phyloP scores from a whole-genome alignment of 2,113 vertebrate species.

The Hemiscyllium ocellatum region DNA sequence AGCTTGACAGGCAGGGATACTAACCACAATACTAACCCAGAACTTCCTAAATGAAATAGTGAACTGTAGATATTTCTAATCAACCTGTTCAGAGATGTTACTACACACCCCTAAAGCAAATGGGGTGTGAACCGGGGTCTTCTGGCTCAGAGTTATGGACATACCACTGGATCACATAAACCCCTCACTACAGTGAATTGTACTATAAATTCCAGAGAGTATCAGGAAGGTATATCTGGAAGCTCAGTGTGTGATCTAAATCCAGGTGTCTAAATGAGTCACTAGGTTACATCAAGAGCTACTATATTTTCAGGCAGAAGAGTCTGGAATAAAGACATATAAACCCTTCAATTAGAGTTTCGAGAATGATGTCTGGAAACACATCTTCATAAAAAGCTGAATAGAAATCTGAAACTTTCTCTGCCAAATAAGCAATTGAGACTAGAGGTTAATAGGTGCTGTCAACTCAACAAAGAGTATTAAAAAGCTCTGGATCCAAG shows the following conservation, averaged over 20 bases:
- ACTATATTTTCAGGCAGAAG: neutral
- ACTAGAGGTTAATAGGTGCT: neutral
- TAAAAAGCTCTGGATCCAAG: neutral
- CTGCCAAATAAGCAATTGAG: neutral
- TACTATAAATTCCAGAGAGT: too few species aligned
- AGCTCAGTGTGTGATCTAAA: neutral
- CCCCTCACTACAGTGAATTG: too few species aligned
- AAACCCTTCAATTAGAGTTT: neutral
- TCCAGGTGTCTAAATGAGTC: neutral
- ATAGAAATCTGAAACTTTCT: neutral
- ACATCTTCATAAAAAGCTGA: neutral
- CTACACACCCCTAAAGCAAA: too few species aligned
- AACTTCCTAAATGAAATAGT: too few species aligned
- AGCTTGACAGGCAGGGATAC: too few species aligned
- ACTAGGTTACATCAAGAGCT: neutral
- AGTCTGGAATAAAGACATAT: neutral
- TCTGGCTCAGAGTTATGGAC: too few species aligned
- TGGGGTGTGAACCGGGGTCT: too few species aligned
- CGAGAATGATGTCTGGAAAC: neutral
- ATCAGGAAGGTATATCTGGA: neutral
- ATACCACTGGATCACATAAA: too few species aligned
- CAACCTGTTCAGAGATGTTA: too few species aligned
- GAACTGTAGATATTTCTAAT: too few species aligned
- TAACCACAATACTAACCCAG: too few species aligned
- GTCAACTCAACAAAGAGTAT: too few species aligned